A percentile compares a stretch with the other conserved stretches of the same genome.
These are phyloP conservation scores for Nomada fucata DNA, from an alignment of 2,888 invertebrate species.

Conservation along the genomic window DNA sequence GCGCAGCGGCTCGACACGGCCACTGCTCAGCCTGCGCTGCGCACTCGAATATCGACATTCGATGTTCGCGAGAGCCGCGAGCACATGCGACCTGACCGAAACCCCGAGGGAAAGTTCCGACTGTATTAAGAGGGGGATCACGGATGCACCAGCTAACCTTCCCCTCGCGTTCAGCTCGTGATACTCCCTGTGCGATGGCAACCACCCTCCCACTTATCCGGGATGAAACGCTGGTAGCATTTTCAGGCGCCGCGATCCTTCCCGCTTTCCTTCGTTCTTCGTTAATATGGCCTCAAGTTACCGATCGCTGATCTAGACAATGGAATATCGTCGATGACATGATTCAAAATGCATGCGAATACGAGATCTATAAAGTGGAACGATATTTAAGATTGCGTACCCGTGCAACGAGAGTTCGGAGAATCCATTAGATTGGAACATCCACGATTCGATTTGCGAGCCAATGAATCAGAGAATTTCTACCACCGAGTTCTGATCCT, in stretches of 20 bases:
- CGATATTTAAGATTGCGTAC: neutral
- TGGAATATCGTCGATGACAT: too few species aligned
- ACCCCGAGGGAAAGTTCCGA: conserved; percentile 46
- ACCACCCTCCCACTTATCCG: too few species aligned
- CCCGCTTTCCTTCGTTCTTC: neutral
- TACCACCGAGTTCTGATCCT: conserved; percentile 71
- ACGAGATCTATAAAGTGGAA: too few species aligned
- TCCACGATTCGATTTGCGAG: conserved; percentile 17
- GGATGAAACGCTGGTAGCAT: neutral
- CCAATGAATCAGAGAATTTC: conserved; percentile 71
- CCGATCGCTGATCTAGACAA: too few species aligned
- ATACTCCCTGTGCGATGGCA: neutral
- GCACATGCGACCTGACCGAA: conserved; percentile 56
- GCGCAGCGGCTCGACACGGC: conserved; percentile 77
- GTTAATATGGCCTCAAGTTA: neutral
- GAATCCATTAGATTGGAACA: neutral
- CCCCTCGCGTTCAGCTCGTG: conserved; percentile 3
- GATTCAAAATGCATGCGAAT: too few species aligned
- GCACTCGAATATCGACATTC: conserved; percentile 83
- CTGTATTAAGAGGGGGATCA: conserved; percentile 30
- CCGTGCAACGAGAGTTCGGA: neutral
- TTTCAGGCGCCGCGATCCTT: neutral
- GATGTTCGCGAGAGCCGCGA: conserved; percentile 65
- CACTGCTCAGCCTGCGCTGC: conserved; percentile 81
- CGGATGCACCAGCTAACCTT: conserved; percentile 27